Evolutionary conservation across 2,113 vertebrate species (phyloP).

Genomic region (Tauraco erythrolophus): DNA sequence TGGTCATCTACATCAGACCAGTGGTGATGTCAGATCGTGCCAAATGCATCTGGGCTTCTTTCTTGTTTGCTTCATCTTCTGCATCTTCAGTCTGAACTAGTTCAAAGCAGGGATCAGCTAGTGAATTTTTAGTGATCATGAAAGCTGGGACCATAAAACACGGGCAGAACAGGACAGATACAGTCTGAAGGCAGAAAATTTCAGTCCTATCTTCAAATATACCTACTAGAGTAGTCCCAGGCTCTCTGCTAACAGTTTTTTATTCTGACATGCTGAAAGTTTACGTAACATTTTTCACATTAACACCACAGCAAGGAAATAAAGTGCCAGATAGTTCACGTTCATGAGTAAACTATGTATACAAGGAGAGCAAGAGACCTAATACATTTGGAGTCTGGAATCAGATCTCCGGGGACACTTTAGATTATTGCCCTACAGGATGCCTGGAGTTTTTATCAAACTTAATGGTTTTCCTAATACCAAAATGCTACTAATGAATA

Average conservation of each 20-base stretch:
- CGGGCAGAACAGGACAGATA: neutral
- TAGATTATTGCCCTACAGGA: neutral
- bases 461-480: neutral
- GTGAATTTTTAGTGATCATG: neutral
- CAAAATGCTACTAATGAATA: neutral
- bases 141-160: neutral
- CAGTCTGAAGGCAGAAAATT: neutral
- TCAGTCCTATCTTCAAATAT: neutral
- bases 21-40: neutral
- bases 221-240: neutral
- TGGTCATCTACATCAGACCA: neutral
- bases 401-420: neutral
- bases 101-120: neutral
- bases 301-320: neutral
- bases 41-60: neutral
- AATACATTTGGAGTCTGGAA: slow-evolving; percentile 14
- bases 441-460: neutral
- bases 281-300: neutral
- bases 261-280: neutral
- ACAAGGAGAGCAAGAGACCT: neutral
- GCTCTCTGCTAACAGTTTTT: neutral
- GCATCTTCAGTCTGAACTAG: neutral
- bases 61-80: neutral
- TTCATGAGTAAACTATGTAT: neutral
- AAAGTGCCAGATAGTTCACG: neutral